phyloP scores from a whole-genome alignment of 2,888 invertebrate species.

The Myopa testacea region DNA sequence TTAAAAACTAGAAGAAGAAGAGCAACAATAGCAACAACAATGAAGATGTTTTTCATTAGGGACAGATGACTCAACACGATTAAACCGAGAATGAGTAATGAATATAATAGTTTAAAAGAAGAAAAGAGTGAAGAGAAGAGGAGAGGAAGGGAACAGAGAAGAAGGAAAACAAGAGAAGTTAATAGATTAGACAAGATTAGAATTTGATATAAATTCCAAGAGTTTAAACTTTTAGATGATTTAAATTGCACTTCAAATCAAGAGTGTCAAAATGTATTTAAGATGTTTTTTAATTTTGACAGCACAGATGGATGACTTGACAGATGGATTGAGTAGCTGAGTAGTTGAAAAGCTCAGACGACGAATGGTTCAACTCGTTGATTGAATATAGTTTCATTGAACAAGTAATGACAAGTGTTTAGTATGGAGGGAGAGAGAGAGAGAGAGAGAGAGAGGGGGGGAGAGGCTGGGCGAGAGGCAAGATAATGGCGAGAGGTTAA shows the following conservation, averaged over 20 bases:
- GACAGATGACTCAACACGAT: background rate
- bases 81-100: too few species aligned
- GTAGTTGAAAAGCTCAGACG: background rate
- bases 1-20: background rate
- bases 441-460: too few species aligned
- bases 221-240: background rate
- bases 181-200: background rate
- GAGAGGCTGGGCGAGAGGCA: too few species aligned
- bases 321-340: background rate
- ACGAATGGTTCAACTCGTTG: background rate
- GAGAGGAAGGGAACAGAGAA: background rate
- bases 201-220: background rate
- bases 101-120: too few species aligned
- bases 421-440: background rate
- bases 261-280: background rate
- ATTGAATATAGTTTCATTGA: background rate
- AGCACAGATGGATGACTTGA: conserved; percentile 19
- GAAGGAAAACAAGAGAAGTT: background rate
- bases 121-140: too few species aligned
- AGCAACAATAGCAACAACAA: background rate
- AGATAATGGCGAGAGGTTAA: too few species aligned
- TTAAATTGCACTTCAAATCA: conserved; percentile 20
- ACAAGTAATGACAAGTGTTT: background rate
- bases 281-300: background rate
- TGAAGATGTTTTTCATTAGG: background rate